These are phyloP conservation scores for Altica lythri DNA, from an alignment of 2,888 invertebrate species.

Conservation along the genomic window DNA sequence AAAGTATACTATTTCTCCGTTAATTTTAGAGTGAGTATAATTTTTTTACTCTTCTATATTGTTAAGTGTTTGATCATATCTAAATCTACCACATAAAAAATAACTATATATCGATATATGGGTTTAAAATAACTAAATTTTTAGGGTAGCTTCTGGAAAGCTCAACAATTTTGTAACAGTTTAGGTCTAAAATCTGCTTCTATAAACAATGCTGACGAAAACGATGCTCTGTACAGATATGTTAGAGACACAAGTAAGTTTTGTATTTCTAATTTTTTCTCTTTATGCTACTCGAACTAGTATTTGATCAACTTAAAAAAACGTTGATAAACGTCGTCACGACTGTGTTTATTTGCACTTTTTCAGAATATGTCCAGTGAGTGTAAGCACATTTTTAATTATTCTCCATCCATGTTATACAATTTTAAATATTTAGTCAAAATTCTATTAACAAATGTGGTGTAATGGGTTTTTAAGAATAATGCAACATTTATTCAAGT, in stretches of 20 bases:
- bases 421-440: too few species aligned
- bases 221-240: conserved; percentile 7
- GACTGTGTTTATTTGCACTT: too few species aligned
- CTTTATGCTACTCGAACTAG: too few species aligned
- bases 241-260: conserved; percentile 22
- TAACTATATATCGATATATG: background rate
- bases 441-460: too few species aligned
- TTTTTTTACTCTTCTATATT: background rate
- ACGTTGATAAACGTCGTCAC: too few species aligned
- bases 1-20: conserved; percentile 18
- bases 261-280: too few species aligned
- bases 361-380: too few species aligned
- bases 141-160: conserved; percentile 20
- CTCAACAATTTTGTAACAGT: conserved; percentile 16
- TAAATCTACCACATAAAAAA: background rate
- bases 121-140: background rate
- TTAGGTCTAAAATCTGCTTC: conserved; percentile 14
- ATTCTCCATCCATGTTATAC: too few species aligned
- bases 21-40: conserved; percentile 14
- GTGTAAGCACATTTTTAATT: too few species aligned
- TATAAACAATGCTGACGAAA: conserved; percentile 10
- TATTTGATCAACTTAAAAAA: too few species aligned
- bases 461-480: too few species aligned
- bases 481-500: too few species aligned
- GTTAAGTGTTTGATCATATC: background rate